These are phyloP conservation scores for Thymallus thymallus DNA, from an alignment of 2,113 vertebrate species.

Conservation along the genomic window DNA sequence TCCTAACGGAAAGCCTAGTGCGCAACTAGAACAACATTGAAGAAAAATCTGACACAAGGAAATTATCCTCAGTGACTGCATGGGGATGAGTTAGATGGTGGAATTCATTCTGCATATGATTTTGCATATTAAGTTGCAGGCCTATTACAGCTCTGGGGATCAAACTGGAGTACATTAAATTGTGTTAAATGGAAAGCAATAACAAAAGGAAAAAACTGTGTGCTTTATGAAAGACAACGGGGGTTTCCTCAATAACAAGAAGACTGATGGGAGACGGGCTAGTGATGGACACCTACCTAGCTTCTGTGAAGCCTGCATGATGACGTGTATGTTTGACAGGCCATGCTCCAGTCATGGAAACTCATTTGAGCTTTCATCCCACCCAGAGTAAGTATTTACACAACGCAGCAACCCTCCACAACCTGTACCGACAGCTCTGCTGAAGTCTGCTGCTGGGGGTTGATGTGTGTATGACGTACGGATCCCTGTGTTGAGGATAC, in stretches of 20 bases:
- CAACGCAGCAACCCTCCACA: slow-evolving; percentile 49
- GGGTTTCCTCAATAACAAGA: slow-evolving; percentile 38
- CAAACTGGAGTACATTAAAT: neutral
- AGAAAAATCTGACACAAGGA: too few relatives aligned
- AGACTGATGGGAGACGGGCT: slow-evolving; percentile 24
- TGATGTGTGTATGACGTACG: too few relatives aligned
- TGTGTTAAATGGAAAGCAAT: neutral
- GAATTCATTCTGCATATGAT: neutral
- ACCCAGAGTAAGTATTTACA: slow-evolving; percentile 69
- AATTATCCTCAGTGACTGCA: too few relatives aligned
- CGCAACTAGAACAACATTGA: slow-evolving; percentile 22
- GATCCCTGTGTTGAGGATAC: too few relatives aligned
- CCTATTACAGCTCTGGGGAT: neutral
- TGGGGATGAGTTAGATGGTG: too few relatives aligned
- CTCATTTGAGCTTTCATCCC: slow-evolving; percentile 63
- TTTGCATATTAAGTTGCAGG: neutral
- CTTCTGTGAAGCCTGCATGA: slow-evolving; percentile 2
- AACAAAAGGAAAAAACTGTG: neutral
- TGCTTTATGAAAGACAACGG: slow-evolving; percentile 16
- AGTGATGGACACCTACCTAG: neutral
- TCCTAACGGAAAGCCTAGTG: slow-evolving; percentile 30
- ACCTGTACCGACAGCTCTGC: slow-evolving; percentile 30
- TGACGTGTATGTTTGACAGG: slow-evolving; percentile 59
- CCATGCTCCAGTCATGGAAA: slow-evolving; percentile 63
- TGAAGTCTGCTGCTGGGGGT: neutral